Evolutionary conservation across 2,888 invertebrate species (phyloP), one percentile per base, ranked within the genome.

Genomic region (Allacma fusca): DNA sequence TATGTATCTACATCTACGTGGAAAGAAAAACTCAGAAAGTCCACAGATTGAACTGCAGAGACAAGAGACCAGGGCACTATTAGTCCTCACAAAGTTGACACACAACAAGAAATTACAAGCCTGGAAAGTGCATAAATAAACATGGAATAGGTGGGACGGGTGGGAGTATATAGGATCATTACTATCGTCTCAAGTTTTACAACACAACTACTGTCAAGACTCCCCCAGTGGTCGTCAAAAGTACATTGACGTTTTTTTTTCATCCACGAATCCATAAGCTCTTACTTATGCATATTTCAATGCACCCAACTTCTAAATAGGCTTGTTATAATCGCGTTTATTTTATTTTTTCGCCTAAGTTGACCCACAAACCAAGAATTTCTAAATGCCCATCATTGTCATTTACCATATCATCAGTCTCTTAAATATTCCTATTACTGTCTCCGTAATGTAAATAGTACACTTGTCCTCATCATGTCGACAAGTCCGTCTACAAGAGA

Each of bases 291-390:
- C 65, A 65, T 28, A 19, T 57, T 71, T 71, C 26, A 71, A 71
- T 44, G 24, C 50, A 50, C 71, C 57, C 44, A 4, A 34, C 34
- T 50, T 50, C 50, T 50, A n/a, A 71, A 71, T 71, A 71, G 57
- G 28, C 57, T 71, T 71, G 71, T 57, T 71, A 26, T n/a, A 13
- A 71, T 57, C 28, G 28, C 57, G 57, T 71, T 71, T 57, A 57
- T 71, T 57, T 71, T 57, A 71, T 29, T 50, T 71, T 50, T 70
- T 50, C 19, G 9, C 19, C 28, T 57, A 71, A 71, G 71, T 57
- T 71, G 71, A 71, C 71, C 71, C 71, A 71, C 57, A 71, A 71
- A 44, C 57, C 23, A 70, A 57, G 71, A 28, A 57, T 57, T 71
- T 57, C 57, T 57, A 57, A 71, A 71, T 57, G 57, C 44, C 69